A percentile compares a stretch with the other conserved stretches of the same genome.
These are phyloP conservation scores for Asarcornis scutulata DNA, from an alignment of 2,113 vertebrate genomes.

Conservation along the genomic window DNA sequence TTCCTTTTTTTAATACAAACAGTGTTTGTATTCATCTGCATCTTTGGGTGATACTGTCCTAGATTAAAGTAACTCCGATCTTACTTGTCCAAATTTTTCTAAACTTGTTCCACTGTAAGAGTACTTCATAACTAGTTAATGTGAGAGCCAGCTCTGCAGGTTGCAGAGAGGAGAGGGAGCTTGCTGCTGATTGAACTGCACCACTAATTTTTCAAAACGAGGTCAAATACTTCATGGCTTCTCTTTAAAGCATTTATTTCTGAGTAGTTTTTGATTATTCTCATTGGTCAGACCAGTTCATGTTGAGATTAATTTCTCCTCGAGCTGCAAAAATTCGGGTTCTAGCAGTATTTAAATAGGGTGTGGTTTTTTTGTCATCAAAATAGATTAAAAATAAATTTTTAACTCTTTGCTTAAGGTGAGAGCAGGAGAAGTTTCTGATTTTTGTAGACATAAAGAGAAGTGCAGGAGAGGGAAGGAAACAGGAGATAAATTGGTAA, in stretches of 20 bases:
- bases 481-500: background rate
- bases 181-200: background rate
- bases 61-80: slow-evolving; percentile 57
- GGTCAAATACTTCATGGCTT: background rate
- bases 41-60: slow-evolving; percentile 42
- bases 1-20: background rate
- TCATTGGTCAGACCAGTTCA: background rate
- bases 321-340: background rate
- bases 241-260: background rate
- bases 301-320: background rate
- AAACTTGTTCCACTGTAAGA: slow-evolving; percentile 1
- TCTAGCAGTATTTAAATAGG: background rate
- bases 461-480: background rate
- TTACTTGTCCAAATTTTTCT: slow-evolving; percentile 44
- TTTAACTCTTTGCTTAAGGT: background rate
- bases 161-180: background rate
- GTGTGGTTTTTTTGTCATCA: background rate
- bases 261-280: background rate
- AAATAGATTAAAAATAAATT: background rate
- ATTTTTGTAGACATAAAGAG: background rate
- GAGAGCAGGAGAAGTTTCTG: background rate
- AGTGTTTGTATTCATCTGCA: slow-evolving; percentile 39
- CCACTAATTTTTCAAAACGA: background rate
- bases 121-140: slow-evolving; percentile 12
- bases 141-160: background rate